Percentiles rank a stretch among this genome's conserved stretches.
Conservation (phyloP, 2,888 invertebrate genomes). For the Oxyteleia sp. region DNA sequence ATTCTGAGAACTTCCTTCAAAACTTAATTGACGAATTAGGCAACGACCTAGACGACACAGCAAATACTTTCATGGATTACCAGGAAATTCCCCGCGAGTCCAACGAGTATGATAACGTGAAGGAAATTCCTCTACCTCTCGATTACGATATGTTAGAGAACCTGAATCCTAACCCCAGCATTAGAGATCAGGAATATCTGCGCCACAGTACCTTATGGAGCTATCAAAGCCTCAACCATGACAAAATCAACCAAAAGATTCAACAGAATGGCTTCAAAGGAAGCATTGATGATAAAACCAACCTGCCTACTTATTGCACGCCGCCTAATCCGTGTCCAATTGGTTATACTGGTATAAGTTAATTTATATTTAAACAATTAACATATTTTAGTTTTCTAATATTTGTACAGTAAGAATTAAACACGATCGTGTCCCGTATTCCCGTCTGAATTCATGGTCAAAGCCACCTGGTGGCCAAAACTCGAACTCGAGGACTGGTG, state of each 20-base stretch:
- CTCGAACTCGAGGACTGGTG: too few species aligned
- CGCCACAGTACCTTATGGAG: slow-evolving; percentile 93
- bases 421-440: too few species aligned
- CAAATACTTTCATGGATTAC: slow-evolving; percentile 90
- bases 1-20: slow-evolving; percentile 92
- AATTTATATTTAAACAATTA: too few species aligned
- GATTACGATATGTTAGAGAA: slow-evolving; percentile 93
- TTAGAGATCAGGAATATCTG: slow-evolving; percentile 95
- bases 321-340: slow-evolving; percentile 99
- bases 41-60: slow-evolving; percentile 91
- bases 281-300: slow-evolving; percentile 93
- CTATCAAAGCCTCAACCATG: slow-evolving; percentile 91
- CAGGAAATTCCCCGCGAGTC: slow-evolving; percentile 88
- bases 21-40: slow-evolving; percentile 94
- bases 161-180: slow-evolving; percentile 92
- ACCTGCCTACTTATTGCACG: slow-evolving; percentile 98
- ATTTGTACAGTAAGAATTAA: too few species aligned
- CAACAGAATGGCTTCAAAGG: slow-evolving; percentile 88
- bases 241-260: slow-evolving; percentile 85
- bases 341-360: slow-evolving; percentile 96
- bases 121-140: slow-evolving; percentile 87
- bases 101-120: slow-evolving; percentile 80
- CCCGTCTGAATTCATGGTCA: too few species aligned
- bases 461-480: too few species aligned
- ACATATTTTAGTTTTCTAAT: too few species aligned